Evolutionary conservation across 1,140 invertebrate genomes (phyloP), one percentile per base, ranked within the genome.

Genomic region (Orius insidiosus): DNA sequence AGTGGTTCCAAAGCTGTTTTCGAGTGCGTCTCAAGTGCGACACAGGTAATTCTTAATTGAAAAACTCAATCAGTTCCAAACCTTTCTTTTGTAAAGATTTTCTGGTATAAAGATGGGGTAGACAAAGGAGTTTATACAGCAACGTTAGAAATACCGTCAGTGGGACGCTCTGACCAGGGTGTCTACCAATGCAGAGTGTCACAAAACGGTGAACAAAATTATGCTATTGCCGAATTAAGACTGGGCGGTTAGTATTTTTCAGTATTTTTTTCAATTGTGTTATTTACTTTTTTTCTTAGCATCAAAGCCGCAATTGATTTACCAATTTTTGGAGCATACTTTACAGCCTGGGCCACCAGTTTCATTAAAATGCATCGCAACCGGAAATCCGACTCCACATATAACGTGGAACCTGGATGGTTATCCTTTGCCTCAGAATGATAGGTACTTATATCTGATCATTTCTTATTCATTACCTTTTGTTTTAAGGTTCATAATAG

Each of bases 131-230:
- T 19, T 16, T 13, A 36, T 46, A 50, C 53, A 54, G 54, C 52
- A 48, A 62, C 68, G 43, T 67, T 80, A 52, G 65, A 67, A 45
- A 72, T 85, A 14, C 69, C 70, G 44, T 70, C 73, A 11, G 76
- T 85, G 1, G 68, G 69, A 36, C 69, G 76, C 31, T 74, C 80
- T 33, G 81, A 86, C 56, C 70, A 75, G 34, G 84, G 82, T 15
- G 83, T 87, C 75, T 87, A 85, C 65, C 84, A 88, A 60, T 86
- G 84, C 58, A 71, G 85, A 51, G 75, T 78, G 1, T 69, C 71
- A 46, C 73, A 78, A 48, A 78, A 79, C 51, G 56, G 73, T 40
- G 75, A 80, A 50, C 75, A 72, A 41, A 72, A 72, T 1, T 79
- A 85, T 55, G 78, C 73, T 5, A 72, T 77, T 1, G 76, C 78